A percentile compares a stretch with the other conserved stretches of the same genome.
phyloP scores from a whole-genome alignment of 2,888 invertebrate genomes.

The Epistrophella euchroma region DNA sequence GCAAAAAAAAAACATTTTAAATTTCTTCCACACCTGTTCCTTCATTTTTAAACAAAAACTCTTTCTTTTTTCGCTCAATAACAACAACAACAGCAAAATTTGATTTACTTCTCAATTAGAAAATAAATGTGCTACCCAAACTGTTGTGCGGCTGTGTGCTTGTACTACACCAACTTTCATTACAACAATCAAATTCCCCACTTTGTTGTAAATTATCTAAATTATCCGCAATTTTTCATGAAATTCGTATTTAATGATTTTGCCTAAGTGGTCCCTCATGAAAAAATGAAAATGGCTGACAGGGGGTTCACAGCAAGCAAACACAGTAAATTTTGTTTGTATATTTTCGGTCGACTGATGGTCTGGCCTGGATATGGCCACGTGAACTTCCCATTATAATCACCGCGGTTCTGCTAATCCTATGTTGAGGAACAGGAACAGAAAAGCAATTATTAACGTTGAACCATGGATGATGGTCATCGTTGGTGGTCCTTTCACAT shows the following conservation, averaged over 20 bases:
- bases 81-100: too few species aligned
- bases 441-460: conserved; percentile 65
- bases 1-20: too few species aligned
- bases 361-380: conserved; percentile 12
- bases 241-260: conserved; percentile 49
- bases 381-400: conserved; percentile 56
- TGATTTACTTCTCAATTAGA: conserved; percentile 13
- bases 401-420: conserved; percentile 53
- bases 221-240: conserved; percentile 30
- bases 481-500: conserved; percentile 5
- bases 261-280: conserved; percentile 43
- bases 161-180: conserved; percentile 1
- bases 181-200: conserved; percentile 39
- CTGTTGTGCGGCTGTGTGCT: background rate
- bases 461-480: conserved; percentile 32
- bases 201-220: conserved; percentile 44
- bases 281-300: background rate
- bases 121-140: conserved; percentile 10
- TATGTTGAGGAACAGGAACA: conserved; percentile 36
- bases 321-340: conserved; percentile 22
- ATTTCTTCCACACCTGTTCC: too few species aligned
- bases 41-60: too few species aligned
- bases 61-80: too few species aligned
- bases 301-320: conserved; percentile 8
- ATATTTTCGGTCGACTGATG: conserved; percentile 1